Base-by-base conservation (phyloP, 92 coral and sea anemone genomes). In the Epizoanthus ramosus region DNA sequence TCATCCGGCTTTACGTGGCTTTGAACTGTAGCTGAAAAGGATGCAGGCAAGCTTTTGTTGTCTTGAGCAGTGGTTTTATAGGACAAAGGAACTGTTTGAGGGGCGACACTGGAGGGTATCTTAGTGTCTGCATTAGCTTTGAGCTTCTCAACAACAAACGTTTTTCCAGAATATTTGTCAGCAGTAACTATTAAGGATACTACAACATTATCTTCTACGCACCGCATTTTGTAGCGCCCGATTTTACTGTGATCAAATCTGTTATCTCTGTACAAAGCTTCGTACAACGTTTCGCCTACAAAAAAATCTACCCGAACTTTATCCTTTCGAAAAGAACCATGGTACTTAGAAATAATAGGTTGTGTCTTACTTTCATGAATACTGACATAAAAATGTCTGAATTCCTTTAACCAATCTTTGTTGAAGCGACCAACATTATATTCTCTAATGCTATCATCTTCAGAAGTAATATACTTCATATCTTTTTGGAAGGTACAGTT, bases 201-300 rank as follows among this genome's bases (percentile, higher is more conserved):
- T 22, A 7, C 14, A 15, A 9, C 8, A 63, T 63, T 3, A 15
- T 63, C 35, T 22, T 63, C 68, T 8, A 21, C 3, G 22, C 35
- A 63, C 15, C 23, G 16, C 23, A 63, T 63, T 63, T 63, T 33
- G 33, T 16, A 63, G 69, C 17, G 24, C 23, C 39, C 13, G 6
- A 63, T 25, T 16, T 24, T 63, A 63, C 33, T 33, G 18, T 50
- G 43, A 50, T 17, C 4, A 5, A 80, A 41, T 71, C 84, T 66
- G 6, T 73, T 73, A 64, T 80, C 84, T 24, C 75, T 66, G 28
- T 22, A 67, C 76, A 80, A 52, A 24, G 85, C 85, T 50, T 41
- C 66, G 18, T 14, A 80, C 8, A 80, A 3, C 18, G 61, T 50
- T 59, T 80, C 85, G 10, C 56, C 76, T 12, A 59, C 23, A 13